Evolutionary conservation across 2,888 invertebrate genomes (phyloP).

Genomic region (Caenorhabditis sinica): DNA sequence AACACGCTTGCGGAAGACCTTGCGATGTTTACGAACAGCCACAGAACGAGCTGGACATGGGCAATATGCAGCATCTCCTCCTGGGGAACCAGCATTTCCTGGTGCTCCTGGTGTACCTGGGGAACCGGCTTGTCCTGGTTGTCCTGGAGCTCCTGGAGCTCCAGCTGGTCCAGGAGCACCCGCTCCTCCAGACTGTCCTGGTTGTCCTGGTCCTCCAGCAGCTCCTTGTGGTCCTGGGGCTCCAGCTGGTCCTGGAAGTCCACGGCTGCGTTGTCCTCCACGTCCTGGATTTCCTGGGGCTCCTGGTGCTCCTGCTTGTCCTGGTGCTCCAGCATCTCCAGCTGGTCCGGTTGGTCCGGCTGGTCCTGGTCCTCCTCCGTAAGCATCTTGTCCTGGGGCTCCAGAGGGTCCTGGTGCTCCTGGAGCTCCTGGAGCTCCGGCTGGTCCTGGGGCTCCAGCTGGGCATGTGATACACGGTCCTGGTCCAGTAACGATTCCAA

Average conservation of each 20-base stretch:
- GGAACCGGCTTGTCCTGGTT: too few relatives aligned
- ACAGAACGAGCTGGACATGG: slow-evolving; percentile 47
- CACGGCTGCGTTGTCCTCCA: slow-evolving; percentile 5
- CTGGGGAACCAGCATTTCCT: slow-evolving; percentile 34
- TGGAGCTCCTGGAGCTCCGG: too few relatives aligned
- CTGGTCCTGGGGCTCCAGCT: slow-evolving; percentile 69
- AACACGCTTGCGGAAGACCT: slow-evolving; percentile 42
- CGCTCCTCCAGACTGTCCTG: slow-evolving; percentile 51
- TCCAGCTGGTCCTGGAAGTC: slow-evolving; percentile 14
- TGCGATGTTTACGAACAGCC: slow-evolving; percentile 46
- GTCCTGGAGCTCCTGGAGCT: slow-evolving; percentile 55
- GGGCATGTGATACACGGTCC: slow-evolving; percentile 67
- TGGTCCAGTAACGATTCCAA: not conserved
- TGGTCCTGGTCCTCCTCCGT: too few relatives aligned
- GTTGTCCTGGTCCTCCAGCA: too few relatives aligned
- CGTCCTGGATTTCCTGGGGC: slow-evolving; percentile 14
- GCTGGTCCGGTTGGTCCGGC: slow-evolving; percentile 15
- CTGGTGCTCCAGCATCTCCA: too few relatives aligned
- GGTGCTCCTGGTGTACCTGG: too few relatives aligned
- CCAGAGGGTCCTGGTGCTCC: slow-evolving; percentile 41
- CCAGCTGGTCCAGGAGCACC: slow-evolving; percentile 54
- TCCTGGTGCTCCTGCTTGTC: too few relatives aligned
- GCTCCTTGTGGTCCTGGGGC: slow-evolving; percentile 71
- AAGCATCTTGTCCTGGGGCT: too few relatives aligned
- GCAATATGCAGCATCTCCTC: slow-evolving; percentile 57